A percentile compares a stretch with the other conserved stretches of the same genome.
Conservation (phyloP, 35 echinoderm and acorn worm species). For the Lytechinus pictus region DNA sequence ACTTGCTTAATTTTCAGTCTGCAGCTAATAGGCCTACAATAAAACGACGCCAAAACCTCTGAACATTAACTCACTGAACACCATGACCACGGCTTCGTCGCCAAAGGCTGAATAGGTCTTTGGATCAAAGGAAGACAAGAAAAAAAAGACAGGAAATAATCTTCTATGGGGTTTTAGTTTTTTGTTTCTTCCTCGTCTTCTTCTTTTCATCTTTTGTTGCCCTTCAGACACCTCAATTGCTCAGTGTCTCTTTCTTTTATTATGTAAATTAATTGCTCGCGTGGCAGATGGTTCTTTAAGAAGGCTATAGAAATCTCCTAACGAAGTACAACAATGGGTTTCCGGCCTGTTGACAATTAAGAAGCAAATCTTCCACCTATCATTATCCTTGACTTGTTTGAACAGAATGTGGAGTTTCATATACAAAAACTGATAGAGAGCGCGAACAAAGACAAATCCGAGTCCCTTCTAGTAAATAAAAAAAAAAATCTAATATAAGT, state of each 20-base stretch:
- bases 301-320: slow-evolving; percentile 1
- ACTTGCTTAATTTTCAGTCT: no score
- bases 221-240: not conserved
- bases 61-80: not conserved
- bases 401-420: not conserved
- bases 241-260: not conserved
- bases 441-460: not conserved
- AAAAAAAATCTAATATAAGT: no score
- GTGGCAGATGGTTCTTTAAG: not conserved
- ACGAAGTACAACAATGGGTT: not conserved
- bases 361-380: not conserved
- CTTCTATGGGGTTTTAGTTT: not conserved
- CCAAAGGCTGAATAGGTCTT: not conserved
- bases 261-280: not conserved
- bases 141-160: not conserved
- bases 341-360: not conserved
- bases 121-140: not conserved
- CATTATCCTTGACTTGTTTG: not conserved
- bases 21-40: no score
- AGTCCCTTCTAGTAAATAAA: not conserved
- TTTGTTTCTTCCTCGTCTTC: not conserved
- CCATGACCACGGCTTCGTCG: not conserved
- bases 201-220: not conserved
- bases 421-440: not conserved
- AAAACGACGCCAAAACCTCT: not conserved